Evolutionary conservation across 2,888 invertebrate genomes (phyloP), one percentile per base, ranked within the genome.

Genomic region (Heliconius hortense): DNA sequence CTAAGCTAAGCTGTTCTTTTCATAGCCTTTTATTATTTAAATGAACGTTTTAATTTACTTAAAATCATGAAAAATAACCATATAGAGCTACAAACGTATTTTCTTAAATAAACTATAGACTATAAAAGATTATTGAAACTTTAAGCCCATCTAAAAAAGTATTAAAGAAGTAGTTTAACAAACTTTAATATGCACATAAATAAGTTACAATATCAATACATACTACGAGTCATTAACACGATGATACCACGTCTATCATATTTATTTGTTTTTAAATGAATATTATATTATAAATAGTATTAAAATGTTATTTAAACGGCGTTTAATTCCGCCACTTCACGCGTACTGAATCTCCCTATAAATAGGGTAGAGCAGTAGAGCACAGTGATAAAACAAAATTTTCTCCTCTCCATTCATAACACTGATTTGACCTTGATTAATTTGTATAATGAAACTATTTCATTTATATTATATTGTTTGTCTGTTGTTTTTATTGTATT

Each of bases 201-300:
- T 24, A 24, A 35, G n/a, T 64, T 24, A 24, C 24, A 26, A 60
- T 60, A 60, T 60, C 60, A 13, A 15, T 26, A 60, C 26, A 60
- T 26, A 60, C 26, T 60, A 13, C 31, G 31, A 69, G 69, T 69
- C 69, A 69, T 56, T 69, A 69, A 56, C 69, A 69, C 69, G 28
- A 24, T 31, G 4, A 69, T 31, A 69, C n/a, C 26, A 53, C 28
- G 21, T 48, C 68, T 69, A 69, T 31, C 53, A 35, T 56, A 53
- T 69, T 53, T 69, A 69, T n/a, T 56, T 56, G 8, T 69, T 56
- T 56, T 24, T 68, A 21, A 21, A 48, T 28, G 48, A 8, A 1
- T 28, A 48, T 21, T 68, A 18, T 68, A 67, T 24, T 43, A 66
- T 24, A 66, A 56, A n/a, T 56, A 8, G 1, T 56, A 7, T 3